Conservation (phyloP, 2,113 vertebrate genomes). For the Corvus hawaiiensis region DNA sequence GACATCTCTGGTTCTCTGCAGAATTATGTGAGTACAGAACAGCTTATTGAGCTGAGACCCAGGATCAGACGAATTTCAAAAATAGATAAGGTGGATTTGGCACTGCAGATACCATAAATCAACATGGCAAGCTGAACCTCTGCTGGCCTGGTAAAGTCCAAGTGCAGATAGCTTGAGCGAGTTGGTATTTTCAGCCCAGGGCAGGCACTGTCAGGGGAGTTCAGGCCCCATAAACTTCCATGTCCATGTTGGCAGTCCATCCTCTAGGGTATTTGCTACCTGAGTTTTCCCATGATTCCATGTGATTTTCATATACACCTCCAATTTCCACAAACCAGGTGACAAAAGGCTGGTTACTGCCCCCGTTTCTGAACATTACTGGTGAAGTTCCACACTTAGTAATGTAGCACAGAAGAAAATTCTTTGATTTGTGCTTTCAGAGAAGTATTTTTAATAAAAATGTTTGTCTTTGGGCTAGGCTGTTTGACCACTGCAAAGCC, state of each 20-base stretch:
- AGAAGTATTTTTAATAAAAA: neutral
- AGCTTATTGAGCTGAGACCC: neutral
- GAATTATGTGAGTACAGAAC: neutral
- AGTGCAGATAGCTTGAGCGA: fast-evolving
- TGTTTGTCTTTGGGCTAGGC: neutral
- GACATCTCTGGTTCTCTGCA: neutral
- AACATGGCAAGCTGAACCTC: fast-evolving
- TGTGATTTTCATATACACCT: neutral
- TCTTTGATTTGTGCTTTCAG: neutral
- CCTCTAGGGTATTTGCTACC: neutral
- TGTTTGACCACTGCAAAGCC: neutral
- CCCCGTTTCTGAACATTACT: neutral
- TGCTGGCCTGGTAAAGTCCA: neutral
- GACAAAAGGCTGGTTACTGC: neutral
- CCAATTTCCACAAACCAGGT: neutral
- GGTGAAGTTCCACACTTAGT: neutral
- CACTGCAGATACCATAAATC: neutral
- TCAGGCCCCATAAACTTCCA: neutral
- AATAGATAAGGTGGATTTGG: neutral
- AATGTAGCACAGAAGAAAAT: neutral
- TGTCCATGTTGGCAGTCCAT: neutral
- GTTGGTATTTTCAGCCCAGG: neutral
- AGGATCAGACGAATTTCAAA: neutral
- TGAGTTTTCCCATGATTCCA: neutral
- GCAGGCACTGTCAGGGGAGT: neutral